Base-by-base conservation (phyloP, 2,113 vertebrate species). In the Indicator maculatus region DNA sequence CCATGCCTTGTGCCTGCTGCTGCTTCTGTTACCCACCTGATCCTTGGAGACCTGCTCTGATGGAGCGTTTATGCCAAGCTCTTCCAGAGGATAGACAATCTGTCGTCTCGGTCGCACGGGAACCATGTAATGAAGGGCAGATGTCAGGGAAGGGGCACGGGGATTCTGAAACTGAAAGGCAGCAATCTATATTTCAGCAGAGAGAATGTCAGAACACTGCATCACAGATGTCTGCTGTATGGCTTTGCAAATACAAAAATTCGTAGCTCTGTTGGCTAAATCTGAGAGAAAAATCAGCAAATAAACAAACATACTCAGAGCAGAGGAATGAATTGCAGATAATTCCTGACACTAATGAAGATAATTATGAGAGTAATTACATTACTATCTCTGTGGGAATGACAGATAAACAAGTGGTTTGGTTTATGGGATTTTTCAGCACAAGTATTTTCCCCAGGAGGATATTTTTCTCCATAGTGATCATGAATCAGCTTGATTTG, bases 361-460 rank as follows among this genome's bases (percentile, higher is more conserved):
- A 98, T 99, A 99, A 99, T 99, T 99, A 99, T 97, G 97, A 97
- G 98, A 98, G 98, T 99, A 99, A 99, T 99, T 98, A 99, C 98
- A 98, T 99, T 99, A 99, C 98, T 98, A 98, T 99, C 99, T 99
- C 99, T 98, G 98, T 99, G 99, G 98, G 99, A 99, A 99, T 99
- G 99, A 98, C 98, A 98, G 98, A 98, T 98, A 99, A 98, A 99
- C 98, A 99, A 99, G 98, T 99, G 98, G 98, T 97, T 98, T 98
- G 97, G 96, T 98, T 98, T 98, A 98, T 98, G 97, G 98, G 97
- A 98, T 99, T 99, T 98, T 98, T 97, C 97, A 97, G 96, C 95
- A 96, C 96, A 97, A 98, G 97, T 96, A 97, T 98, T 97, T 98
- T 98, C 97, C 97, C 98, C 98, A 90, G 95, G 97, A 97, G 98